Conservation (phyloP, 2,797 vertebrate species). For the Hoplostethus mediterraneus region DNA sequence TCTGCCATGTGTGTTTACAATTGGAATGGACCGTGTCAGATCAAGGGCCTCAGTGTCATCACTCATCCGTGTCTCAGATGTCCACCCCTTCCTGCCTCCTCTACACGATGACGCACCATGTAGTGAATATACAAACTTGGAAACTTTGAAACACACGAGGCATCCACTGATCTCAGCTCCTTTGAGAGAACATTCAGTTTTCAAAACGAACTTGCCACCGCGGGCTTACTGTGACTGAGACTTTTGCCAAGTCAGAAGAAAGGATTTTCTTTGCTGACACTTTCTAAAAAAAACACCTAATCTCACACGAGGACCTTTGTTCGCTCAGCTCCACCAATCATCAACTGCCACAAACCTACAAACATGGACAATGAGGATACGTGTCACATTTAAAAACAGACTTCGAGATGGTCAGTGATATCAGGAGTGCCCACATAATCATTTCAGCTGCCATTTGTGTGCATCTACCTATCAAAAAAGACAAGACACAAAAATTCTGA, state of each 20-base stretch:
- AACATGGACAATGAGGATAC: slow-evolving; percentile 43
- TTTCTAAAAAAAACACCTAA: slow-evolving; percentile 18
- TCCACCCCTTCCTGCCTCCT: slow-evolving; percentile 31
- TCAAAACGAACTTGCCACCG: slow-evolving; percentile 63
- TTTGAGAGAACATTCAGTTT: slow-evolving; percentile 35
- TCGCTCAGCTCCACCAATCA: slow-evolving; percentile 35
- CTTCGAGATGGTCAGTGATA: slow-evolving; percentile 32
- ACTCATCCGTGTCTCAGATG: slow-evolving; percentile 22
- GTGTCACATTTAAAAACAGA: slow-evolving; percentile 5
- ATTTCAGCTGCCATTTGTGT: slow-evolving; percentile 50
- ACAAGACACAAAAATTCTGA: slow-evolving; percentile 42
- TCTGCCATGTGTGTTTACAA: slow-evolving; percentile 31
- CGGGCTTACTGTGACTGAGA: slow-evolving; percentile 75
- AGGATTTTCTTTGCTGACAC: slow-evolving; percentile 31
- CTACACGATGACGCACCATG: slow-evolving; percentile 30
- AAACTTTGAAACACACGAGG: slow-evolving; percentile 7
- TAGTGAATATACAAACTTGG: slow-evolving; percentile 26
- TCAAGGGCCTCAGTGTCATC: slow-evolving; percentile 30
- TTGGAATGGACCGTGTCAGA: slow-evolving; percentile 9
- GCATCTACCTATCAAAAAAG: slow-evolving; percentile 36
- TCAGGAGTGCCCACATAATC: slow-evolving; percentile 30
- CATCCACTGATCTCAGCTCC: slow-evolving; percentile 24
- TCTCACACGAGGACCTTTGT: slow-evolving; percentile 28
- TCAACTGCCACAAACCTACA: slow-evolving; percentile 72
- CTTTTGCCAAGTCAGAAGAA: slow-evolving; percentile 41